Conservation (phyloP, 2,888 invertebrate genomes). For the Synanthedon tipuliformis region DNA sequence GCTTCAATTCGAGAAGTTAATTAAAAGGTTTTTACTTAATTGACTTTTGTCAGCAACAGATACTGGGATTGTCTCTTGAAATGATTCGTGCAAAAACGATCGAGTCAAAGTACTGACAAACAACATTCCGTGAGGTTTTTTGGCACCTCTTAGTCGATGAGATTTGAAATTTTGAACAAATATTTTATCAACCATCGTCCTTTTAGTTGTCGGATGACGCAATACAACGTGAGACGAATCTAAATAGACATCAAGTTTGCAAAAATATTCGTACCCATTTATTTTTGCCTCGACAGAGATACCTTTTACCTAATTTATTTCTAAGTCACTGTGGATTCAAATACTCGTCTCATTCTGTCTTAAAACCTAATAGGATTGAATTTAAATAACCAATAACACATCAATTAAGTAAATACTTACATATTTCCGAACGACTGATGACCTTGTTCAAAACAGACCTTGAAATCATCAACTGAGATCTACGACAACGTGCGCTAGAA, state of each 20-base stretch:
- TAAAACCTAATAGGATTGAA: too few species aligned
- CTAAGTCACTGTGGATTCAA: too few species aligned
- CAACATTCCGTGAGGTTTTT: conserved; percentile 48
- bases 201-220: conserved; percentile 30
- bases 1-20: conserved; percentile 8
- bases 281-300: too few species aligned
- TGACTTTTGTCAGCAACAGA: not conserved
- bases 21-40: conserved; percentile 9
- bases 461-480: conserved; percentile 28
- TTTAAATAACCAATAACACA: too few species aligned
- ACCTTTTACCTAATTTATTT: too few species aligned
- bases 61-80: not conserved
- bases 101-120: conserved; percentile 18
- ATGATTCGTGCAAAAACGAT: conserved; percentile 1
- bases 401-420: conserved; percentile 6
- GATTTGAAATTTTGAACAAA: conserved; percentile 22
- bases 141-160: conserved; percentile 31
- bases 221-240: conserved; percentile 31
- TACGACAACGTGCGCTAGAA: not conserved
- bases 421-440: conserved; percentile 36
- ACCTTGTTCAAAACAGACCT: conserved; percentile 59
- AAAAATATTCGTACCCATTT: not conserved
- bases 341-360: too few species aligned
- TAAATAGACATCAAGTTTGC: conserved; percentile 7
- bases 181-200: conserved; percentile 24